Evolutionary conservation across 2,797 vertebrate genomes (phyloP).

Genomic region (Lateolabrax maculatus): DNA sequence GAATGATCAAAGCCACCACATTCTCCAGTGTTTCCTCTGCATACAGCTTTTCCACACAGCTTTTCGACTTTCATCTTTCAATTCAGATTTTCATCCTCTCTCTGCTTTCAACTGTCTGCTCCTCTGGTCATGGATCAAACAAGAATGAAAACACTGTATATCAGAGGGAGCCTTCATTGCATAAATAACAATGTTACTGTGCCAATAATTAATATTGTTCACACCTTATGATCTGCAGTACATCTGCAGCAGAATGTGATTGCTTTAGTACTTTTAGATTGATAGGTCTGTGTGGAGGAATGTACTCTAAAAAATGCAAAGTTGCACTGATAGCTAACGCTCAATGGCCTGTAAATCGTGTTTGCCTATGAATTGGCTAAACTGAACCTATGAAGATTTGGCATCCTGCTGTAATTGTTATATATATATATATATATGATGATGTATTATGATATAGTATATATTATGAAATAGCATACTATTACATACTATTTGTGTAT

Average conservation of each 20-base stretch:
- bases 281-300: conserved; percentile 8
- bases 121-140: conserved; percentile 60
- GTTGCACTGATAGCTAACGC: no score
- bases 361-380: not conserved
- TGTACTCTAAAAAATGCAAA: conserved; percentile 1
- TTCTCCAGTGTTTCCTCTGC: conserved; percentile 72
- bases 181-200: conserved; percentile 64
- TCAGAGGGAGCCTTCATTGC: conserved; percentile 61
- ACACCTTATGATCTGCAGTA: conserved; percentile 22
- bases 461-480: no score
- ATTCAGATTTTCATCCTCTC: conserved; percentile 61
- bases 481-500: no score
- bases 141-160: conserved; percentile 45
- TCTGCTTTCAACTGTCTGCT: conserved; percentile 66
- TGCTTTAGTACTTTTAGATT: conserved; percentile 16
- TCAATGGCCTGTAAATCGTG: not conserved
- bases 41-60: conserved; percentile 64
- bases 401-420: not conserved
- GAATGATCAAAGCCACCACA: conserved; percentile 77
- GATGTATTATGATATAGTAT: no score
- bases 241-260: conserved; percentile 18
- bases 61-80: conserved; percentile 80
- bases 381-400: not conserved
- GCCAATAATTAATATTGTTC: conserved; percentile 63
- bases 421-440: no score